phyloP scores from a whole-genome alignment of 1,140 invertebrate genomes.

The Ptiloglossa arizonensis region DNA sequence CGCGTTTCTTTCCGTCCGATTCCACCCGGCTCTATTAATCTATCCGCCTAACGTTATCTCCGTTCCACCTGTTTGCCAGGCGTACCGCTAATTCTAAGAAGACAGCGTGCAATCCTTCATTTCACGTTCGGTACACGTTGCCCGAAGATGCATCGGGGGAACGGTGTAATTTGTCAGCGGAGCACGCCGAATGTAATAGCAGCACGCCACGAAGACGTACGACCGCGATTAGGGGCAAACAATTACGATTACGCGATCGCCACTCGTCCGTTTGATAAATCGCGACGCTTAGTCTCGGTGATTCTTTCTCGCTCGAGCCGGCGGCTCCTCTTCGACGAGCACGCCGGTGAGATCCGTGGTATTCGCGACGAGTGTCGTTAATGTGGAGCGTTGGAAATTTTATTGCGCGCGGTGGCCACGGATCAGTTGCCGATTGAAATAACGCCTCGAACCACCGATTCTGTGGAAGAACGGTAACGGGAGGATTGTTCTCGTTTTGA shows the following conservation, averaged over 20 bases:
- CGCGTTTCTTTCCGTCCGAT: conserved; percentile 17
- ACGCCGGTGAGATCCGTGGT: no score
- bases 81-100: conserved; percentile 22
- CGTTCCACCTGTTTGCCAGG: background rate
- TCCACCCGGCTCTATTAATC: background rate
- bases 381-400: no score
- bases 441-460: no score
- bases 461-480: no score
- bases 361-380: no score
- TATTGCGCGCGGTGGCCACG: no score
- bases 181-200: conserved; percentile 43
- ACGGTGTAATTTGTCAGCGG: conserved; percentile 41
- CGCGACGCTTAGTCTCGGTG: background rate
- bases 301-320: background rate
- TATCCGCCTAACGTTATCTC: background rate
- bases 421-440: no score
- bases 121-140: conserved; percentile 8
- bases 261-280: conserved; percentile 23
- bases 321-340: background rate
- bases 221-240: conserved; percentile 31
- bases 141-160: conserved; percentile 5
- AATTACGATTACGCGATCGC: conserved; percentile 36
- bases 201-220: conserved; percentile 29
- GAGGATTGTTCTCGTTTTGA: no score
- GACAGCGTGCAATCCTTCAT: conserved; percentile 28